These are phyloP conservation scores for Drosophila setifemur DNA, from an alignment of 1,140 invertebrate species.

Conservation along the genomic window DNA sequence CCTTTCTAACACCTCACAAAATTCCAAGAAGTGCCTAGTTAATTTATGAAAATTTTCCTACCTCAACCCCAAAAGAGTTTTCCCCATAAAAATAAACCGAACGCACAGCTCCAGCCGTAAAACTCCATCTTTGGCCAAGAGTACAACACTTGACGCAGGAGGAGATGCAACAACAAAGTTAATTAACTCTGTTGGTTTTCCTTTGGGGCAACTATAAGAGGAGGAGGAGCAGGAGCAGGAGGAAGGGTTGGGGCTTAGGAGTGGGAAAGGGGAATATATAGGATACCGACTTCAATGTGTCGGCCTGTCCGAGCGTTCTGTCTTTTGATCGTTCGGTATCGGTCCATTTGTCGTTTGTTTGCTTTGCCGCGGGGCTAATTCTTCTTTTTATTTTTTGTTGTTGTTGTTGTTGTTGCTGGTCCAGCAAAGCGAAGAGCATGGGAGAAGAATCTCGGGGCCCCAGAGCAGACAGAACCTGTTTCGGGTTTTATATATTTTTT, in stretches of 20 bases:
- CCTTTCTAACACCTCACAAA: background rate
- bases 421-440: conserved; percentile 20
- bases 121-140: conserved; percentile 7
- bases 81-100: background rate
- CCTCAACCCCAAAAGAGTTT: background rate
- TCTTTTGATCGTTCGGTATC: conserved; percentile 78
- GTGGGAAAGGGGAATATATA: background rate
- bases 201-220: conserved; percentile 20
- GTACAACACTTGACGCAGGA: conserved; percentile 30
- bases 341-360: conserved; percentile 81
- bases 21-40: background rate
- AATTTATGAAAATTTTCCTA: background rate
- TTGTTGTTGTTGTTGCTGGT: background rate
- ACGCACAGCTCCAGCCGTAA: background rate
- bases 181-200: conserved; percentile 78
- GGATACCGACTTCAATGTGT: conserved; percentile 18
- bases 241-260: background rate
- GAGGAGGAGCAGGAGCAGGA: background rate
- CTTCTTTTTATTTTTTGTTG: conserved; percentile 27
- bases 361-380: conserved; percentile 78
- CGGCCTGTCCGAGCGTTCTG: conserved; percentile 56
- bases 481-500: background rate
- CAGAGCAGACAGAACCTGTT: conserved; percentile 45
- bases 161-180: conserved; percentile 55
- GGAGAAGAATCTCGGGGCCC: conserved; percentile 46